Evolutionary conservation across 2,113 vertebrate species (phyloP), one percentile per base, ranked within the genome.

Genomic region (Cyanoramphus novaezelandiae): DNA sequence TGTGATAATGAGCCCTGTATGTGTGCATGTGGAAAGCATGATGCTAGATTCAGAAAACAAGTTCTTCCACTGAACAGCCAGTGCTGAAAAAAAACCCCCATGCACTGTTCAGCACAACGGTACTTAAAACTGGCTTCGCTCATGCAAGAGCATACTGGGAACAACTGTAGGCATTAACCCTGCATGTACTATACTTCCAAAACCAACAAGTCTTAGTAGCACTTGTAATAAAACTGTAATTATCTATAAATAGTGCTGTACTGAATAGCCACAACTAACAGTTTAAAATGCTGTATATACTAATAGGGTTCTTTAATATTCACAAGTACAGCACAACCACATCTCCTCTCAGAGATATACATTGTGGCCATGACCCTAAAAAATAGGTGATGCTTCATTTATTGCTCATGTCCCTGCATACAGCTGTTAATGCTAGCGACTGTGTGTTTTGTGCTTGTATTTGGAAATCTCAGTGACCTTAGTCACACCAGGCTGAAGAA

Each of bases 1-100:
- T 3, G 37, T 82, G 91, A 83, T 97, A 96, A 97, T 95, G 84
- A 97, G 91, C 91, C 87, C 81, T 94, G 95, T 80, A 57, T 93
- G 94, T 11, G 70, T 84, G 93, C 80, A 35, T 93, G 91, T 92
- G 96, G 93, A 96, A 96, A 97, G 93, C 82, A 25, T 69, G 93
- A 71, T 93, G 90, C 93, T 59, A 3, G 82, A 39, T 60, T 89
- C 86, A 83, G 85, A 95, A 94, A 97, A 93, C 91, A 81, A 95
- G 85, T 8, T 0, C 78, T 96, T 90, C 37, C 67, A 82, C 90
- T 47, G 62, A 89, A 74, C 35, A 79, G 57, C 50, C 37, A 33
- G 3, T 0, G 53, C 74, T 33, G 78, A 68, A 8, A 7, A 7
- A 85, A 92, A 77, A 43, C 0, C 62, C 86, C 88, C 6, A 7